Evolutionary conservation across 2,888 invertebrate species (phyloP), one percentile per base, ranked within the genome.

Genomic region (Sminthurides aquaticus): DNA sequence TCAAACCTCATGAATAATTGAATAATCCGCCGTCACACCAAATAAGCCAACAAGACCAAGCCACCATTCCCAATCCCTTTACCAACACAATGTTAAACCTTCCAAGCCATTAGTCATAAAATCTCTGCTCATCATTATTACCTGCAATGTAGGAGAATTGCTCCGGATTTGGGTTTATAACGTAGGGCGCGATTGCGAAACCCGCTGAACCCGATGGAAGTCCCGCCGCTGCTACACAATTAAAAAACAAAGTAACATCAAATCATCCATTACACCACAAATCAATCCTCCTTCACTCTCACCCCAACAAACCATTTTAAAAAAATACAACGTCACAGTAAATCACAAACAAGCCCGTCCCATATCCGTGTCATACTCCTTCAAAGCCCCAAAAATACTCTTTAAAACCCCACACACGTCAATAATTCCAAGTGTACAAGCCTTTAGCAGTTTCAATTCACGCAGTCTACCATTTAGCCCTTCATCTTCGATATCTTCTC

Each of bases 81-180:
- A 15, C 43, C 43, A 34, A 5, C 43, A n/a, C n/a, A 34, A 34
- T 34, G 8, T 34, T 34, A 34, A 11, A 11, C 15, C 5, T 15
- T 15, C 43, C 43, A 34, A 5, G 8, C 15, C 43, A 34, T 34
- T 15, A 34, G 5, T 5, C 43, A n/a, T n/a, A n/a, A 34, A 34
- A 34, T 34, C 43, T 11, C 15, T 34, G 15, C 8, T 34, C 43
- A 11, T 34, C 15, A 20, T 52, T 22, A 52, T 63, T 66, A 74
- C 72, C 74, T 67, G 73, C 87, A 76, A 89, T 87, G 77, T 92
- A 83, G 66, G 89, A 88, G 80, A 93, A 94, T 29, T 91, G 93
- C 74, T 88, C 88, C 78, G 87, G 87, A 22, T 22, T 52, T 60
- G 92, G 87, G 80, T 91, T 92, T 76, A 92, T 88, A 76, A 92